These are phyloP conservation scores for Pseudoips prasinana DNA, from an alignment of 2,888 invertebrate genomes.

Conservation along the genomic window DNA sequence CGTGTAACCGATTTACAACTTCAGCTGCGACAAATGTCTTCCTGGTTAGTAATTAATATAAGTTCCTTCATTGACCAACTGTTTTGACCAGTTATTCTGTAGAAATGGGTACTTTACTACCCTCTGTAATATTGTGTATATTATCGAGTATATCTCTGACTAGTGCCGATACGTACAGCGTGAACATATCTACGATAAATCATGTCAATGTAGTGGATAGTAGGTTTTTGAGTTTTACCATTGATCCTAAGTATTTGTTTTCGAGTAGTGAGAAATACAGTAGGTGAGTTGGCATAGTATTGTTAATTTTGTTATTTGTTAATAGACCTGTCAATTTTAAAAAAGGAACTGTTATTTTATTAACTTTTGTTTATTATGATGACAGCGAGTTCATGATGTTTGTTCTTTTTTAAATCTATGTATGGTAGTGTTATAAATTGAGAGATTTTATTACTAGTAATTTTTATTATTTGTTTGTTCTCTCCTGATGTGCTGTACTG, in stretches of 20 bases:
- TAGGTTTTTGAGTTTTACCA: slow-evolving; percentile 87
- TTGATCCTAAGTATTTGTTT: slow-evolving; percentile 85
- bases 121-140: slow-evolving; percentile 18
- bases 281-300: slow-evolving; percentile 49
- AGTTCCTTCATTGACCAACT: slow-evolving; percentile 14
- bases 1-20: slow-evolving; percentile 12
- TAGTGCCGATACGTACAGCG: slow-evolving; percentile 68
- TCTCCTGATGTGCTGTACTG: too few relatives aligned
- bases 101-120: slow-evolving; percentile 20
- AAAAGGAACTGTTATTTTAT: too few relatives aligned
- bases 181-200: slow-evolving; percentile 83
- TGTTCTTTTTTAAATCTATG: too few relatives aligned
- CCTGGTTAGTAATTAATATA: slow-evolving; percentile 36
- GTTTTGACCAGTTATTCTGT: slow-evolving; percentile 5
- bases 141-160: slow-evolving; percentile 17
- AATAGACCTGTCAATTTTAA: too few relatives aligned
- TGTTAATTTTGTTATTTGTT: too few relatives aligned
- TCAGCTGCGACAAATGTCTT: slow-evolving; percentile 34
- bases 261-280: slow-evolving; percentile 54
- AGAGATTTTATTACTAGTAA: too few relatives aligned
- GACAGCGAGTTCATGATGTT: too few relatives aligned
- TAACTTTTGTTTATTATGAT: too few relatives aligned
- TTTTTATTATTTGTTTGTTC: too few relatives aligned
- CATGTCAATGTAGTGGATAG: slow-evolving; percentile 85
- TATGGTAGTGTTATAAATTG: too few relatives aligned